Conservation (phyloP, 2,113 vertebrate genomes). For the Corvus moneduloides region DNA sequence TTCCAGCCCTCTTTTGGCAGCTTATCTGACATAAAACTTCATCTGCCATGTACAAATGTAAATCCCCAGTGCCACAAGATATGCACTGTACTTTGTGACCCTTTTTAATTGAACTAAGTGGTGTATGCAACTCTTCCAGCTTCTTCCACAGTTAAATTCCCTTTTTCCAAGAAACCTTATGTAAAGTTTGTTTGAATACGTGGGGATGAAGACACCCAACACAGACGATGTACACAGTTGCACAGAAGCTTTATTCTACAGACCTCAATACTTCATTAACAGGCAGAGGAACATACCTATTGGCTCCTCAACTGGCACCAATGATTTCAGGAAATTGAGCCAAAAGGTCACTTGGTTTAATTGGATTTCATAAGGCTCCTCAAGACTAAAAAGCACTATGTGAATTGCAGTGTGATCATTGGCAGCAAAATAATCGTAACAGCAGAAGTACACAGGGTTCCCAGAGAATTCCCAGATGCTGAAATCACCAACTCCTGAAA, state of each 20-base stretch:
- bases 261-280: not conserved
- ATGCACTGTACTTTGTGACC: not conserved
- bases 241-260: not conserved
- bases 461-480: conserved; percentile 98
- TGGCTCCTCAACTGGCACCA: conserved; percentile 85
- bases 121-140: not conserved
- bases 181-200: not conserved
- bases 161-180: not conserved
- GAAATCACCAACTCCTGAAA: conserved; percentile 92
- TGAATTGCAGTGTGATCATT: conserved; percentile 92
- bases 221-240: not conserved
- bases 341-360: conserved; percentile 95
- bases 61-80: not conserved
- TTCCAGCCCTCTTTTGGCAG: not conserved
- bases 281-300: conserved; percentile 76
- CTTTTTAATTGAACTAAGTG: not conserved
- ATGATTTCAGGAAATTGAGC: conserved; percentile 93
- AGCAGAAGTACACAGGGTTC: conserved; percentile 94
- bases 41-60: not conserved
- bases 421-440: conserved; percentile 94
- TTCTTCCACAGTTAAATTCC: not conserved
- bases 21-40: not conserved
- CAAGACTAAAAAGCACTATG: conserved; percentile 90
- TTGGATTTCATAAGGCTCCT: conserved; percentile 95
- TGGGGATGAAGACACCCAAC: not conserved